Base-by-base conservation (phyloP, 2,113 vertebrate species). In the Himantopus leucocephalus region DNA sequence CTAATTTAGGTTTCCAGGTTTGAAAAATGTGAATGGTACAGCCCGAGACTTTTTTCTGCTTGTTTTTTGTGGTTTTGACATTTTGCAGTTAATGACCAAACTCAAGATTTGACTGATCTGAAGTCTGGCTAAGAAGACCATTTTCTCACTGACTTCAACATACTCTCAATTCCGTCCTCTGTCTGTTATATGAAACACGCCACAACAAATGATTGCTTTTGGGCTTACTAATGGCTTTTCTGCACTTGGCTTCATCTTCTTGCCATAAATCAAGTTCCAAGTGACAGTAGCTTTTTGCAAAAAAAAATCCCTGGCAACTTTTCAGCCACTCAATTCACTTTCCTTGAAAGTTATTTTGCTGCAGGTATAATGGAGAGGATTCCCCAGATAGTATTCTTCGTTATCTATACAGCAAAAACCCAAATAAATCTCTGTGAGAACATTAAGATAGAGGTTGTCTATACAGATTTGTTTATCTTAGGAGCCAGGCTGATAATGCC, bases 401-500 rank as follows among this genome's bases (percentile, higher is more conserved):
- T 97, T 96, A 97, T 93, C 93, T 90, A 14, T 76, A 91, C 58
- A 90, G 45, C 29, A 80, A 92, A 96, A 94, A 39, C 22, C 17
- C 50, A 94, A 85, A 97, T 95, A 94, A 91, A 97, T 94, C 80
- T 94, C 64, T 79, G 34, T 68, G 60, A 79, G 92, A 96, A 88
- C 84, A 90, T 76, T 74, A 80, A 53, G 70, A 92, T 56, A 96
- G 52, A 70, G 60, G 74, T 71, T 91, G 76, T 93, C 90, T 92
- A 85, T 77, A 94, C 39, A 92, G 88, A 94, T 94, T 84, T 96
- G 83, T 85, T 94, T 96, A 96, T 97, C 94, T 96, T 94, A 90
- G 47, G 27, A 94, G n/a, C 53, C 80, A 21, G 26, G n/a, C 45
- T 64, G 92, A 95, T 94, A 97, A 95, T 77, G 86, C 34, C 79